Evolutionary conservation across 1,140 invertebrate species (phyloP), one percentile per base, ranked within the genome.

Genomic region (Pseudomyrmex pallidus): DNA sequence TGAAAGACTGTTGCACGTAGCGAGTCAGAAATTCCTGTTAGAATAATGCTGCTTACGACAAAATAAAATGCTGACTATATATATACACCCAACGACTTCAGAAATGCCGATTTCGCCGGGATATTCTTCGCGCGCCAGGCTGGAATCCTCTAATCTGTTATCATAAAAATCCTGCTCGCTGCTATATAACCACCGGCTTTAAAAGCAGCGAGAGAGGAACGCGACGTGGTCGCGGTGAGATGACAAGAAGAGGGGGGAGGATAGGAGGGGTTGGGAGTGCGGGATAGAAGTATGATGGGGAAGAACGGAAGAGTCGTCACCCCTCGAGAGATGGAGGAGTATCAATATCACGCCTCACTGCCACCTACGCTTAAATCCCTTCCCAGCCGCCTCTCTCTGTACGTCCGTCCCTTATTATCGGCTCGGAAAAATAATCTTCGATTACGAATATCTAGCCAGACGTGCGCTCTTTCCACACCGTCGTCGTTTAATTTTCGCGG

Each of bases 271-370:
- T 64, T 52, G 54, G 76, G 5, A 35, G 52, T 52, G 54, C 57
- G 44, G 76, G 52, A 67, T 64, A 73, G 57, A 76, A 84, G 59
- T 83, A 66, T 56, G 76, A 82, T 70, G 74, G 74, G 63, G 80
- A 78, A 74, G 73, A 84, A 80, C 64, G 86, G 85, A 85, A 80
- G 85, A 83, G 68, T 90, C 83, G 89, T 89, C 89, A 90, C 90
- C 90, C 90, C 82, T 90, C 82, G 61, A 86, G 85, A 92, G 87
- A 91, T 86, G 89, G 87, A 91, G 84, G 90, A 91, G 91, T 91
- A 92, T 92, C 91, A 92, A 92, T 92, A 92, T 92, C 91, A 91
- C 90, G 91, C 91, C 89, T 91, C 90, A 88, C 86, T 92, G 91
- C 90, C 84, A 78, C 73, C 85, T 86, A 83, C 62, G 83, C 82